A percentile compares a stretch with the other conserved stretches of the same genome.
phyloP scores from a whole-genome alignment of 2,888 invertebrate species.

The Deilephila elpenor region DNA sequence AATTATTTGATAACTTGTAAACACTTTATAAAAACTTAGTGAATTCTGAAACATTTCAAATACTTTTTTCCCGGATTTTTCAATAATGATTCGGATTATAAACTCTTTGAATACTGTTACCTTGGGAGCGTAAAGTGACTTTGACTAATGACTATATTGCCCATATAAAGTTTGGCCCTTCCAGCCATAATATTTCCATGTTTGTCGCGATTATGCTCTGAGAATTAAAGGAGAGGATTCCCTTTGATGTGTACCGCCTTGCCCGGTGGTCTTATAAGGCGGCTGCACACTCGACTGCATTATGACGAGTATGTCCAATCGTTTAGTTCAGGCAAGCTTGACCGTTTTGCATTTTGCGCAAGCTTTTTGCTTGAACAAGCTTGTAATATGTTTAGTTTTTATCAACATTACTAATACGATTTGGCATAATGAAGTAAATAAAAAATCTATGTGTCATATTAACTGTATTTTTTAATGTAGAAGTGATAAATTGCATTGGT shows the following conservation, averaged over 20 bases:
- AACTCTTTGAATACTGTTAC: constrained; percentile 16
- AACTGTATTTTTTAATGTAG: not conserved
- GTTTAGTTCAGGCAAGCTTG: constrained; percentile 10
- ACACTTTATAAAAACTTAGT: no score
- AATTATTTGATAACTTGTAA: no score
- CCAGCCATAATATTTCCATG: constrained; percentile 57
- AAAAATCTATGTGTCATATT: no score
- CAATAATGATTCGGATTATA: not conserved
- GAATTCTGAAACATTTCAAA: no score
- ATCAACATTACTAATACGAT: not conserved
- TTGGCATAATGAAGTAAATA: not conserved
- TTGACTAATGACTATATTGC: constrained; percentile 55
- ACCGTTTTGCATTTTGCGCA: not conserved
- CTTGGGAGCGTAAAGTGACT: constrained; percentile 31
- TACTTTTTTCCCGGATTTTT: no score
- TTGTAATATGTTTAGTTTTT: not conserved
- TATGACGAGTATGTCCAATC: constrained; percentile 2
- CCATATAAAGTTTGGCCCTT: constrained; percentile 54
- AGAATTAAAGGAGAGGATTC: constrained; percentile 45
- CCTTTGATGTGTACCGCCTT: constrained; percentile 76
- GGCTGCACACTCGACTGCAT: constrained; percentile 2
- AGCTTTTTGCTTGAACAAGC: not conserved
- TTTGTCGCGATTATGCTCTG: constrained; percentile 71
- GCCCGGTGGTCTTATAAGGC: constrained; percentile 74
- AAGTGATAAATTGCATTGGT: no score